Conservation (phyloP, 2,797 vertebrate genomes). For the Danio jaintianensis region DNA sequence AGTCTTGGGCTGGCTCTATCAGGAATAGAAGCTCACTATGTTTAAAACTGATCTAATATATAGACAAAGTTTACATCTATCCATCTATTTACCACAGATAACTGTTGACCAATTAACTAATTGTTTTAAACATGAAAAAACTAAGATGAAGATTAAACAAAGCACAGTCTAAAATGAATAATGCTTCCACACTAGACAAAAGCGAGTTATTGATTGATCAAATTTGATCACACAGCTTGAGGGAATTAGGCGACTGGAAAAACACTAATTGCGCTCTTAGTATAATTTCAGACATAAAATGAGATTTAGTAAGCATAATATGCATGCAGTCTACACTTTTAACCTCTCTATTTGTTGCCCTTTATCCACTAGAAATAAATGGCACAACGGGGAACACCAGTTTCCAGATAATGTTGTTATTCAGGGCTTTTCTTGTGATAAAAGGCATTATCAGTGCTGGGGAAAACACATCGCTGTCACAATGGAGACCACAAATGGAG, state of each 20-base stretch:
- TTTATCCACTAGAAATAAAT: constrained; percentile 14
- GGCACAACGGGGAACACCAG: background rate
- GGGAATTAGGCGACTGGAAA: constrained; percentile 10
- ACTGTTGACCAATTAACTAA: too few species aligned
- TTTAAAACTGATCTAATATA: too few species aligned
- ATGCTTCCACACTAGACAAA: background rate
- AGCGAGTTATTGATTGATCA: background rate
- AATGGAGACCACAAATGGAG: constrained; percentile 4
- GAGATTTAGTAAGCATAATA: constrained; percentile 4
- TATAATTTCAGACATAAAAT: constrained; percentile 7
- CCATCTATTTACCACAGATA: too few species aligned
- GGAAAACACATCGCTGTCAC: background rate
- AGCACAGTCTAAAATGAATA: background rate
- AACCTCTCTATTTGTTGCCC: background rate
- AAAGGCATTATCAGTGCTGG: constrained; percentile 4
- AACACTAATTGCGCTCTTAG: constrained; percentile 8
- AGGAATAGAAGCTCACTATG: too few species aligned
- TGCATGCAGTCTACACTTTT: background rate
- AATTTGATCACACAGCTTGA: constrained; percentile 15
- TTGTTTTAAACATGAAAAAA: too few species aligned
- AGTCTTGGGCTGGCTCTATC: too few species aligned
- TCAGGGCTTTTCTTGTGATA: background rate
- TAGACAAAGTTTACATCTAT: too few species aligned
- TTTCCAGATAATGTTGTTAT: background rate
- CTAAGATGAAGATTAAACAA: background rate